Conservation (phyloP, 2,888 invertebrate genomes). For the Myopa testacea region DNA sequence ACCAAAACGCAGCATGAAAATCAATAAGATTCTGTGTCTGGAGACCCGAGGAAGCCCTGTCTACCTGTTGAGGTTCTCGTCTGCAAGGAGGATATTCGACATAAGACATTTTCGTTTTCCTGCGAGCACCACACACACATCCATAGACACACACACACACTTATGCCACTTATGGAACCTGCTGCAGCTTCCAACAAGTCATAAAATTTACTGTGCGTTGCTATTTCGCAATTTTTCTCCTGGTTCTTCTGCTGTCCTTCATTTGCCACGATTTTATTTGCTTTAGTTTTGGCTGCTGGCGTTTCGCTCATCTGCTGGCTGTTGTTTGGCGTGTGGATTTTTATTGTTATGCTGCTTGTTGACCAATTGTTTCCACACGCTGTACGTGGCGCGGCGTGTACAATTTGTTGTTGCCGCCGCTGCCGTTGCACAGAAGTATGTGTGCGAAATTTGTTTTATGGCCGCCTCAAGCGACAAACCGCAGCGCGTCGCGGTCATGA, state of each 20-base stretch:
- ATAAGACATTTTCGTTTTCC: constrained; percentile 16
- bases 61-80: no score
- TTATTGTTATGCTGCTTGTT: constrained; percentile 8
- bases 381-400: not conserved
- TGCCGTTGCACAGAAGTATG: constrained; percentile 4
- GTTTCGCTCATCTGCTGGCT: not conserved
- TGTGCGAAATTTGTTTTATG: constrained; percentile 25
- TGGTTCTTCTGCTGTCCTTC: not conserved
- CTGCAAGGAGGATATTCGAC: not conserved
- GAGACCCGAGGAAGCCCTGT: no score
- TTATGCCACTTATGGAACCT: not conserved
- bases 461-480: constrained; percentile 31
- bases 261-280: constrained; percentile 4
- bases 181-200: constrained; percentile 27
- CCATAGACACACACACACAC: not conserved
- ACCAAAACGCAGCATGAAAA: not conserved
- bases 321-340: not conserved
- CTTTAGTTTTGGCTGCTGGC: constrained; percentile 17
- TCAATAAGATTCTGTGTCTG: not conserved
- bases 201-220: constrained; percentile 16
- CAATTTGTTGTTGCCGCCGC: constrained; percentile 1
- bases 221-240: not conserved
- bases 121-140: constrained; percentile 5
- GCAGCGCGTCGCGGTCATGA: constrained; percentile 27
- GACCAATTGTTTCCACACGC: constrained; percentile 30